Evolutionary conservation across 2,113 vertebrate genomes (phyloP).

Genomic region (Atherinomorus stipes): DNA sequence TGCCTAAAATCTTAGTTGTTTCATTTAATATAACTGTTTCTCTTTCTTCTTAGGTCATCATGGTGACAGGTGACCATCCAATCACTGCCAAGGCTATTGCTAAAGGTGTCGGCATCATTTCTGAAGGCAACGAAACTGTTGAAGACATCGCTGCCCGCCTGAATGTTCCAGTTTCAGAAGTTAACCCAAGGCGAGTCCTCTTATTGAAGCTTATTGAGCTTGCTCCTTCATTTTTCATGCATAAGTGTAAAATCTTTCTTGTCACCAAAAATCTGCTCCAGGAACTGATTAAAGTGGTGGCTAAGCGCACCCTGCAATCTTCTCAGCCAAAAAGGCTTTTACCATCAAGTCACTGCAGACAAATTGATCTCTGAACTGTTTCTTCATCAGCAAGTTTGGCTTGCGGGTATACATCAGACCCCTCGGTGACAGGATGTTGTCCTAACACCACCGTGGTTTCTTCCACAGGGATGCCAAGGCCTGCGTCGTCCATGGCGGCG

Average conservation of each 20-base stretch:
- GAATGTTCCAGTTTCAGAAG: constrained; percentile 90
- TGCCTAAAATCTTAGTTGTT: too few species aligned
- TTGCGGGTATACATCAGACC: neutral
- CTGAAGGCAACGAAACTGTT: constrained; percentile 93
- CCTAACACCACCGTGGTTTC: neutral
- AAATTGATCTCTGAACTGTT: constrained; percentile 36
- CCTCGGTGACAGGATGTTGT: neutral
- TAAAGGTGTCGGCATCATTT: constrained; percentile 95
- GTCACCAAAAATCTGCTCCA: neutral
- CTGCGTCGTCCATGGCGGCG: constrained; percentile 90
- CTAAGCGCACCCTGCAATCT: neutral
- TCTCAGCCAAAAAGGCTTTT: constrained; percentile 48
- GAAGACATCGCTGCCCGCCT: constrained; percentile 92
- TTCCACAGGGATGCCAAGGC: constrained; percentile 90
- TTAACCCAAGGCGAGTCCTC: constrained; percentile 87
- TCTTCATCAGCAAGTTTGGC: constrained; percentile 17
- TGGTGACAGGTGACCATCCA: constrained; percentile 95
- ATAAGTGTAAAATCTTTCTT: neutral
- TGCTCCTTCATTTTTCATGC: neutral
- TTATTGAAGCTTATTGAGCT: neutral
- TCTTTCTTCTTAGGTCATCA: constrained; percentile 85
- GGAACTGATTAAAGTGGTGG: constrained; percentile 2
- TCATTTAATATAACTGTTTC: neutral
- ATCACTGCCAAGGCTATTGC: constrained; percentile 96
- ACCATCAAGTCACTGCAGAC: constrained; percentile 35